Conservation (phyloP, 2,797 vertebrate genomes). For the Sebastes umbrosus region DNA sequence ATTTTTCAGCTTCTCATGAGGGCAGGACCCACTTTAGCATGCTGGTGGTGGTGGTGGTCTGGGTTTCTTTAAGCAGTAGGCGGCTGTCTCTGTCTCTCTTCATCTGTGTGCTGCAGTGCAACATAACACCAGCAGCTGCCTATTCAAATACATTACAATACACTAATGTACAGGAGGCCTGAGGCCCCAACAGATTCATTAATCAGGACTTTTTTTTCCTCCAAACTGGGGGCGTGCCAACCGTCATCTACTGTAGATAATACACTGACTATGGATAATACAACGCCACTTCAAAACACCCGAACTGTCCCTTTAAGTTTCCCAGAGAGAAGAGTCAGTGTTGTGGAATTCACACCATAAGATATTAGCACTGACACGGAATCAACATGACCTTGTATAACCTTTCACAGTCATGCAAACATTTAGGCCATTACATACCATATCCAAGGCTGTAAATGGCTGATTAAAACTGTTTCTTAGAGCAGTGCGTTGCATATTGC, state of each 20-base stretch:
- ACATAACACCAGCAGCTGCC: slow-evolving; percentile 50
- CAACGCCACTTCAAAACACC: too few species aligned
- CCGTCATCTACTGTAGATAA: too few species aligned
- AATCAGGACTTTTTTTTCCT: not conserved
- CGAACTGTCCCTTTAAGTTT: not conserved
- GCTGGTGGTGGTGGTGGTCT: slow-evolving; percentile 28
- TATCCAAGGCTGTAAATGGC: not conserved
- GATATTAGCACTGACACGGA: not conserved
- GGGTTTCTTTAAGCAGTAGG: slow-evolving; percentile 39
- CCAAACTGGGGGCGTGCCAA: too few species aligned
- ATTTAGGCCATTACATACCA: not conserved
- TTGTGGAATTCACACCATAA: slow-evolving; percentile 9
- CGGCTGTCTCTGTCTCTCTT: slow-evolving; percentile 54
- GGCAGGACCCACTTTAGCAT: slow-evolving; percentile 19
- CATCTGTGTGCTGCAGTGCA: slow-evolving; percentile 22
- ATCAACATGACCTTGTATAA: slow-evolving; percentile 9
- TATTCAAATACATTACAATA: slow-evolving; percentile 18
- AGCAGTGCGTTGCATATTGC: not conserved
- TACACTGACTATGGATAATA: too few species aligned
- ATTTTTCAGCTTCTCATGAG: slow-evolving; percentile 45
- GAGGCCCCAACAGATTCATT: not conserved
- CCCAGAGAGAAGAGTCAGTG: not conserved
- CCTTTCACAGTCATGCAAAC: not conserved
- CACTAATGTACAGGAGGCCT: not conserved
- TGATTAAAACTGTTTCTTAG: not conserved